These are phyloP conservation scores for Labeo rohita DNA, from an alignment of 2,113 vertebrate genomes.

Conservation along the genomic window DNA sequence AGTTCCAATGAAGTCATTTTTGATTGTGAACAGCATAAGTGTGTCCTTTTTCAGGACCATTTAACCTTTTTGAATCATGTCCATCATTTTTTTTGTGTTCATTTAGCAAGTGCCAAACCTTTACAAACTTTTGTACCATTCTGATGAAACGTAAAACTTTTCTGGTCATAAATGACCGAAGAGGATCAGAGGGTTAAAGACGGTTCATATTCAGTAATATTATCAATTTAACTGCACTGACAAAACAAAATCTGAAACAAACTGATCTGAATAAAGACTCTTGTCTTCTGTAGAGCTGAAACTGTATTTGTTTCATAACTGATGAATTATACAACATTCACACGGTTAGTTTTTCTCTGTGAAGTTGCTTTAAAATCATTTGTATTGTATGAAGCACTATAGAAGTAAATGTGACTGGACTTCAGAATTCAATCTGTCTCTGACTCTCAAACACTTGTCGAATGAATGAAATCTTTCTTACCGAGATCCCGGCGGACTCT, in stretches of 20 bases:
- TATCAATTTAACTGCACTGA: neutral
- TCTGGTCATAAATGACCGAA: too few species aligned
- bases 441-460: neutral
- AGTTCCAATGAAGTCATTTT: too few species aligned
- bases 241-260: neutral
- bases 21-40: too few species aligned
- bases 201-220: neutral
- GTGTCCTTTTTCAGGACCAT: too few species aligned
- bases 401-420: neutral
- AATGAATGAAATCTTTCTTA: conserved; percentile 58
- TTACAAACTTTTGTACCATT: too few species aligned
- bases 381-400: neutral
- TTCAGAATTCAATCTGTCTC: neutral
- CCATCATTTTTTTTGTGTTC: too few species aligned
- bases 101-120: too few species aligned
- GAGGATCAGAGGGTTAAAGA: conserved; percentile 15
- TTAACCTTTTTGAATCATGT: too few species aligned
- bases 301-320: neutral
- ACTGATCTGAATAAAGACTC: too few species aligned
- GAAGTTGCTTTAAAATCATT: neutral
- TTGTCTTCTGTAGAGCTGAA: neutral
- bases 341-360: neutral
- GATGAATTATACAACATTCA: neutral
- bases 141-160: too few species aligned
- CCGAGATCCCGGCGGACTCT: conserved; percentile 71